Evolutionary conservation across 2,113 vertebrate species (phyloP), one percentile per base, ranked within the genome.

Genomic region (Ciconia stormi): DNA sequence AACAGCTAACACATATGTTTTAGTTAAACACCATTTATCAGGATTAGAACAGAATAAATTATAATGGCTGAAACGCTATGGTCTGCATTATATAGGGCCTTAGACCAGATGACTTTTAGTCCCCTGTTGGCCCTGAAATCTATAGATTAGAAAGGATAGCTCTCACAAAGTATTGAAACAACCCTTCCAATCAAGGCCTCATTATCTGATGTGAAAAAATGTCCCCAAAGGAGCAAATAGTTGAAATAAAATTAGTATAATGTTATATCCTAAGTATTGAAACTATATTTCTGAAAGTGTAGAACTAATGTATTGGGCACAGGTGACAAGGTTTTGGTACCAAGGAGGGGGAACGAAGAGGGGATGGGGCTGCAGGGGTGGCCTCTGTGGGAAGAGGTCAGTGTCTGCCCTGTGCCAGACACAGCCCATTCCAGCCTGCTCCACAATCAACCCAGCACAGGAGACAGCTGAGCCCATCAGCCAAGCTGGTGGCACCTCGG

Each of bases 371-470:
- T 58, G 7, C 36, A 67, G 61, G 10, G 0, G 4, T 77, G 25
- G 16, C 7, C 29, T 59, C 25, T n/a, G 7, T 23, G 19, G 15
- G n/a, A 65, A 55, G 25, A 77, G 20, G 18, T 72, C 29, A 16
- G 3, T 21, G 16, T 13, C 10, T 83, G 42, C 25, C 16, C 19
- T 62, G 16, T 52, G 27, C 34, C 58, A 49, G 42, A 13, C 47
- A 67, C 32, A 80, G 27, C 21, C 6, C 0, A 0, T 36, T 78
- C n/a, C n/a, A 65, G 40, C 10, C 4, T 1, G 5, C 32, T 86
- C 44, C 18, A 12, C 14, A 27, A 47, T 36, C 50, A 76, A 8
- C 16, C 66, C 17, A 19, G 19, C 12, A 32, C 16, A 72, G 34
- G 23, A 81, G n/a, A 20, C 6, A 73, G 19, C 12, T 47, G 25